Conservation (phyloP, 30 jellyfish, hydroid and myxozoan genomes). For the Aurelia aurita complex sp. Pacific region DNA sequence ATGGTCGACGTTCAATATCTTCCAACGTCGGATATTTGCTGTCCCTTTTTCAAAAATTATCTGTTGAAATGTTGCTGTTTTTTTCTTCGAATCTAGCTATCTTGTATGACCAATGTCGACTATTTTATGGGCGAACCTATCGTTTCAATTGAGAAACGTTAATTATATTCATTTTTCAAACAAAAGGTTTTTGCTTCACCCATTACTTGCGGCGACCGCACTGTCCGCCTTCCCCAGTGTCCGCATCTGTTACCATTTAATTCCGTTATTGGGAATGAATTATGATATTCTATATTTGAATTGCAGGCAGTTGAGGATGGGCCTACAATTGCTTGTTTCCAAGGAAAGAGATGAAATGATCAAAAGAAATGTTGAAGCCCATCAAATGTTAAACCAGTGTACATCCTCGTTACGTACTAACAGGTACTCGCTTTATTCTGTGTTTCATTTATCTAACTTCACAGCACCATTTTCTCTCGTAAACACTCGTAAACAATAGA, state of each 20-base stretch:
- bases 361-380: conserved; percentile 44
- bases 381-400: conserved; percentile 10
- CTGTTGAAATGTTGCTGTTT: too few species aligned
- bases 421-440: conserved; percentile 27
- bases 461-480: too few species aligned
- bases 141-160: too few species aligned
- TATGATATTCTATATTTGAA: neutral
- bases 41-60: neutral
- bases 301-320: conserved; percentile 81
- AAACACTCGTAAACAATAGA: too few species aligned
- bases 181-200: neutral
- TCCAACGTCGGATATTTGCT: neutral
- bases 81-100: too few species aligned
- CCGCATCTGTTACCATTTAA: too few species aligned
- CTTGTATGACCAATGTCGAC: too few species aligned
- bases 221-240: neutral
- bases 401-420: conserved; percentile 58
- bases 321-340: conserved; percentile 66
- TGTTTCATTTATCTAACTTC: too few species aligned
- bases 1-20: too few species aligned
- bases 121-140: too few species aligned
- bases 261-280: too few species aligned
- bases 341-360: conserved; percentile 72
- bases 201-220: neutral
- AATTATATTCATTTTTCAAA: too few species aligned